Evolutionary conservation across 2,797 vertebrate species (phyloP).

Genomic region (Leptodactylus fallax): DNA sequence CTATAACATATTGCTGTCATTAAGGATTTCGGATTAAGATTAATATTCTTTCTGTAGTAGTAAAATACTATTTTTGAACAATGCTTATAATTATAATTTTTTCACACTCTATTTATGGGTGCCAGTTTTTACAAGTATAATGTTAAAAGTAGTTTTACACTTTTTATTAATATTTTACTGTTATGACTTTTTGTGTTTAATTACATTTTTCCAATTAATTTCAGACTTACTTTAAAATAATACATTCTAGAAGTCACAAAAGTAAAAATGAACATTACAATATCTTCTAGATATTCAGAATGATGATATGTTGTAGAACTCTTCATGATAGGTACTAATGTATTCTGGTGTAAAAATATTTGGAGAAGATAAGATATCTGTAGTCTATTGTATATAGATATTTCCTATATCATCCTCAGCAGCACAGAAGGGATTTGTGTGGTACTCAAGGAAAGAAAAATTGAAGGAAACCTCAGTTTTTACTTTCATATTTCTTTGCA

Average conservation of each 20-base stretch:
- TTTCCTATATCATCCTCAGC: too few species aligned
- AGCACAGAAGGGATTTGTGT: too few species aligned
- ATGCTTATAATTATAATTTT: background rate
- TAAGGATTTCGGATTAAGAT: background rate
- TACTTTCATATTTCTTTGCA: too few species aligned
- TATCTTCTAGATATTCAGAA: background rate
- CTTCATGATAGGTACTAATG: background rate
- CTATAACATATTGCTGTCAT: background rate
- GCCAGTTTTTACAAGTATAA: background rate
- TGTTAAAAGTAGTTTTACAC: background rate
- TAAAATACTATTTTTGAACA: background rate
- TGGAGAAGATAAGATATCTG: background rate
- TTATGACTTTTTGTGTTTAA: background rate
- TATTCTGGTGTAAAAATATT: too few species aligned
- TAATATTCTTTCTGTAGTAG: background rate
- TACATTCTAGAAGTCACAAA: background rate
- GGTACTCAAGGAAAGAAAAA: too few species aligned
- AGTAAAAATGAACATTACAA: background rate
- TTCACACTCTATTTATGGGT: too few species aligned
- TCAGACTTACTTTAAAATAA: background rate
- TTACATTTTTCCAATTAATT: background rate
- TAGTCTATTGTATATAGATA: too few species aligned
- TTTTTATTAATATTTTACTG: background rate
- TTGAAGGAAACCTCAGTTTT: too few species aligned
- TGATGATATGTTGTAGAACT: background rate